These are phyloP conservation scores for Graphium colonna DNA, from an alignment of 2,888 invertebrate species.

Conservation along the genomic window DNA sequence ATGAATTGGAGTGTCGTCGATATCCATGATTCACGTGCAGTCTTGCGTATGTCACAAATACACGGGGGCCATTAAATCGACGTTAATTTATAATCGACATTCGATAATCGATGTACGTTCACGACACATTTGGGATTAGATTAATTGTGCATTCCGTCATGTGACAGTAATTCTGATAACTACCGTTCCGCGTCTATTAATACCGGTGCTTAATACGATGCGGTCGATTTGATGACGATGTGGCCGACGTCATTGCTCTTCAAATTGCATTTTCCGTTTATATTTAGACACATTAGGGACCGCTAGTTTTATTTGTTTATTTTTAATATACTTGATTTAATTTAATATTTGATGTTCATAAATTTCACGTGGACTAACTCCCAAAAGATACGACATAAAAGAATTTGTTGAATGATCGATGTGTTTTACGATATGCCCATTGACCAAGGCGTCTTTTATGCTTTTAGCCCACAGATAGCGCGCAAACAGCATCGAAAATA, in stretches of 20 bases:
- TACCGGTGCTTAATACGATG: neutral
- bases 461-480: too few species aligned
- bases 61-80: constrained; percentile 4
- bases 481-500: too few species aligned
- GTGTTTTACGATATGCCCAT: too few species aligned
- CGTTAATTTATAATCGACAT: constrained; percentile 10
- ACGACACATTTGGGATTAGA: constrained; percentile 5
- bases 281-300: neutral
- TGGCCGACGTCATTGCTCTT: neutral
- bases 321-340: too few species aligned
- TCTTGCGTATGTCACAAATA: neutral
- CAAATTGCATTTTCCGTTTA: neutral
- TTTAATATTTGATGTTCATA: too few species aligned
- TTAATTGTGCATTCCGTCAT: neutral
- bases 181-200: neutral
- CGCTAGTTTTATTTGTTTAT: too few species aligned
- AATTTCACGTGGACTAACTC: too few species aligned
- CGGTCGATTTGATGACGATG: neutral
- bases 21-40: constrained; percentile 9
- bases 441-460: too few species aligned
- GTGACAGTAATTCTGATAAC: neutral
- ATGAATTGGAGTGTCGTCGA: too few species aligned
- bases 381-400: too few species aligned
- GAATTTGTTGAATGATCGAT: too few species aligned
- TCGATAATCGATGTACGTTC: constrained; percentile 2